Evolutionary conservation across 2,888 invertebrate species (phyloP), one percentile per base, ranked within the genome.

Genomic region (Adela reaumurella): DNA sequence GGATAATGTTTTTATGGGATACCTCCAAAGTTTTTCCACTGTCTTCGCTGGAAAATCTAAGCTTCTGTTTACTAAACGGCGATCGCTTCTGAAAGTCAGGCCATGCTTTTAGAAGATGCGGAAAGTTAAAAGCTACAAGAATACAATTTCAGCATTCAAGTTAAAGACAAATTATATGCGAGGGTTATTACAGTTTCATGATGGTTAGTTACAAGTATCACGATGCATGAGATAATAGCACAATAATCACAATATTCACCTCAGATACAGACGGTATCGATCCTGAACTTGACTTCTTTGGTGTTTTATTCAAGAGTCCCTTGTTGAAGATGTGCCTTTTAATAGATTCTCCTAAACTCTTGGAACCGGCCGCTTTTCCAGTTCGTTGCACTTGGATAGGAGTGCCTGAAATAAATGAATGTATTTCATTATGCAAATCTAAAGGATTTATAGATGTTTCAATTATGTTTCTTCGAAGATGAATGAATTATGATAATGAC

Each of bases 291-390:
- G 35, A 17, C 56, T 83, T 83, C 62, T 80, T 81, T 2, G 78
- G 77, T 1, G 80, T 77, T 53, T 76, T 79, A 51, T 78, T 81
- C 44, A 80, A 63, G 3, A 85, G 64, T 5, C 83, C 85, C 62
- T 88, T 91, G 61, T 89, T 87, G 60, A 93, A 92, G 51, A 92
- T 90, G 59, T 91, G 92, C 58, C 90, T 87, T 66, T 92, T 92
- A 55, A 92, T 91, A 0, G 92, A 92, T 61, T 92, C 90, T 0
- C 92, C 89, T 53, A 92, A 81, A 56, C 89, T 90, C 58, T 84
- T 83, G 2, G 86, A 59, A 70, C 84, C 64, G 59, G 83, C 76
- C 68, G 74, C 70, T 79, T 83, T 68, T 58, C 84, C 67, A 58
- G 87, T 72, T 68, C 86, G 70, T 68, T 82, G 77, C 48, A 86